Evolutionary conservation across 2,888 invertebrate genomes (phyloP).

Genomic region (Invenusta paracnida): DNA sequence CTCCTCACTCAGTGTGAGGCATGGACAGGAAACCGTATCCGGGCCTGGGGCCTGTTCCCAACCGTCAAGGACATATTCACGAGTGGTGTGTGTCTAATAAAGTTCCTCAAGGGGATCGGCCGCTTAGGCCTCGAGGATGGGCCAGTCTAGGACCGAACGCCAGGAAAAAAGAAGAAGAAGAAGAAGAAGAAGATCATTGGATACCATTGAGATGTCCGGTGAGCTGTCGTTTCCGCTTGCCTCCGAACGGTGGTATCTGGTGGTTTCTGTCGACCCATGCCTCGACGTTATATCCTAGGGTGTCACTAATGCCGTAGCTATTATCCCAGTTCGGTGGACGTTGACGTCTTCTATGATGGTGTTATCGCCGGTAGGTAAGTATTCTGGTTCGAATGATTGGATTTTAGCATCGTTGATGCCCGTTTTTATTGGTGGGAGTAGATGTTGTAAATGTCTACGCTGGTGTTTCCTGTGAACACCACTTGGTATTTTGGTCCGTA

Average conservation of each 20-base stretch:
- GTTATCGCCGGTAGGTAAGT: not conserved
- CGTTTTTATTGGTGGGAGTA: not conserved
- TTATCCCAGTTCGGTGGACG: no score
- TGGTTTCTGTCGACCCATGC: no score
- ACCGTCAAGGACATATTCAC: not conserved
- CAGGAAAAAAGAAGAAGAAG: not conserved
- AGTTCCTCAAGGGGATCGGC: not conserved
- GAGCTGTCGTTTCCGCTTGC: no score
- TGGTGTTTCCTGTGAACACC: not conserved
- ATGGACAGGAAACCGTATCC: not conserved
- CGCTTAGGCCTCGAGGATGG: not conserved
- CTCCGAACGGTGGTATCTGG: no score
- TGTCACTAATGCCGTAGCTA: no score
- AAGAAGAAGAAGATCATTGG: no score
- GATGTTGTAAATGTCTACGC: not conserved
- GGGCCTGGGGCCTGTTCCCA: not conserved
- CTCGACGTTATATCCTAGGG: no score
- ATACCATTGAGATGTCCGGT: no score
- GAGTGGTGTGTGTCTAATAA: not conserved
- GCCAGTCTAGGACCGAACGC: not conserved
- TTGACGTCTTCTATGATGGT: not conserved
- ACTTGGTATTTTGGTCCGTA: not conserved
- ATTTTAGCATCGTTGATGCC: not conserved
- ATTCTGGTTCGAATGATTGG: not conserved
- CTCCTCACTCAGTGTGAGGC: not conserved